phyloP scores from a whole-genome alignment of 37 sponge, comb jelly and placozoan genomes.

The Hexactinellida sp. region DNA sequence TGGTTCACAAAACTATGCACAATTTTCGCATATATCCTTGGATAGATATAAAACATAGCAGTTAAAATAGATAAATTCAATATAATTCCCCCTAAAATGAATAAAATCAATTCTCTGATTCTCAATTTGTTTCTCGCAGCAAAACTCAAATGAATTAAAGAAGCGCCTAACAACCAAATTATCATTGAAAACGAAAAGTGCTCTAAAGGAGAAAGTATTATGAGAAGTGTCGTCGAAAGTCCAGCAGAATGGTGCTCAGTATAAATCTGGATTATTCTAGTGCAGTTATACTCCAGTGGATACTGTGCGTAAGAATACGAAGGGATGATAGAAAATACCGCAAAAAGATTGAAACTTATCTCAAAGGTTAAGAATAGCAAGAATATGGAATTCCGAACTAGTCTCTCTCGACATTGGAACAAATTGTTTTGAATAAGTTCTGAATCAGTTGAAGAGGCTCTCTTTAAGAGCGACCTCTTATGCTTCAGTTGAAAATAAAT shows the following conservation, averaged over 20 bases:
- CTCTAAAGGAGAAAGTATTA: no score
- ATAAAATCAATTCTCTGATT: background rate
- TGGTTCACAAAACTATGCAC: background rate
- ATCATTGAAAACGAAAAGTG: slow-evolving; percentile 1
- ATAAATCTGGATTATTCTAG: no score
- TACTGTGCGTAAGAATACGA: no score
- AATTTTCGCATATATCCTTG: background rate
- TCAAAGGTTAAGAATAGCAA: background rate
- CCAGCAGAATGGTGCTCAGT: background rate
- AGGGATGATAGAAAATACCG: no score
- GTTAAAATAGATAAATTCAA: background rate
- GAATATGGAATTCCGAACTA: no score
- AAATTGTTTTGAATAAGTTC: no score
- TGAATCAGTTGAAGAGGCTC: no score
- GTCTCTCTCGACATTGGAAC: no score
- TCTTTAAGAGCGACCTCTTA: no score
- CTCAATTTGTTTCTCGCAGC: background rate
- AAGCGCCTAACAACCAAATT: background rate
- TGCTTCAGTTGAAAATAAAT: background rate
- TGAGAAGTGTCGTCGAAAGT: no score
- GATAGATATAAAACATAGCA: background rate
- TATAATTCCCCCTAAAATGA: background rate
- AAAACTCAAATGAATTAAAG: background rate
- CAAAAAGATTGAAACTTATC: no score
- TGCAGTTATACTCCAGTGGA: no score